Evolutionary conservation across 2,888 invertebrate genomes (phyloP).

Genomic region (Meiosimyza platycephala): DNA sequence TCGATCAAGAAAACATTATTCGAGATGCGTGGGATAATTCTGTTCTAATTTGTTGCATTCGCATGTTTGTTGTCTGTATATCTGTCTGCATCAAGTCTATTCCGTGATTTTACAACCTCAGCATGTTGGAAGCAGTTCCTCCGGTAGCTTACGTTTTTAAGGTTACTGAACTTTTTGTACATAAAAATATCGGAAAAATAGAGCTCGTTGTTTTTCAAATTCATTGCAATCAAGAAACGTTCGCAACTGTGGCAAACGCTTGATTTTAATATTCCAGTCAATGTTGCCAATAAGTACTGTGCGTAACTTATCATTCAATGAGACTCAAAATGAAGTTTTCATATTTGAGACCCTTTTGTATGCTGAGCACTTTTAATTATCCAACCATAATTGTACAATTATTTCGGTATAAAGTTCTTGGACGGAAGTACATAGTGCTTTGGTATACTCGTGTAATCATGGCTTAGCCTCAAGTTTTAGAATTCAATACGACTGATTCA

Average conservation of each 20-base stretch:
- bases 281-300: neutral
- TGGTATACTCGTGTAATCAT: slow-evolving; percentile 19
- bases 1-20: slow-evolving; percentile 62
- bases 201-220: neutral
- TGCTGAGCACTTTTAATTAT: slow-evolving; percentile 34
- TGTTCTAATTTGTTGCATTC: slow-evolving; percentile 62
- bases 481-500: slow-evolving; percentile 20
- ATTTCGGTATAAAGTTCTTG: slow-evolving; percentile 15
- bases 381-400: slow-evolving; percentile 33
- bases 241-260: neutral
- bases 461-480: neutral
- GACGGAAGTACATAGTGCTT: slow-evolving; percentile 29
- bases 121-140: slow-evolving; percentile 19
- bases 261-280: neutral
- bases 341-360: slow-evolving; percentile 21
- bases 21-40: slow-evolving; percentile 65
- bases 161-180: slow-evolving; percentile 12
- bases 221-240: neutral
- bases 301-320: neutral
- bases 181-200: slow-evolving; percentile 4
- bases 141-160: neutral
- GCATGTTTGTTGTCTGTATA: slow-evolving; percentile 33
- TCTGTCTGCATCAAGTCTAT: slow-evolving; percentile 10
- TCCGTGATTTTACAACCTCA: slow-evolving; percentile 1
- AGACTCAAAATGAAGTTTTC: slow-evolving; percentile 1